Evolutionary conservation across 2,888 invertebrate genomes (phyloP).

Genomic region (Pseudococcus longispinus): DNA sequence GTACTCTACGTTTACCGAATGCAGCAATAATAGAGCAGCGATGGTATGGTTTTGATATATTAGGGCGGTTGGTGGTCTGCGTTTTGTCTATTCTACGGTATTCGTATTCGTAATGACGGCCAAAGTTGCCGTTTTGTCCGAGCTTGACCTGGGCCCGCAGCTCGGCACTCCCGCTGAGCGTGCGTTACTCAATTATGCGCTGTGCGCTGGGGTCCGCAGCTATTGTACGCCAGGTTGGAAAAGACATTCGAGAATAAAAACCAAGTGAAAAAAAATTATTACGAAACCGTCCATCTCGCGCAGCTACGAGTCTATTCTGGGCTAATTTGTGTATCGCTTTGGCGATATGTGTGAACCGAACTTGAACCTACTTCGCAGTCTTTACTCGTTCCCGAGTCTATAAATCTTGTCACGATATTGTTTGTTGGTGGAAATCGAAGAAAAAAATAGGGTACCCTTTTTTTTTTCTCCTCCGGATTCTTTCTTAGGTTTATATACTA

Average conservation of each 20-base stretch:
- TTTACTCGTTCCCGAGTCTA: background rate
- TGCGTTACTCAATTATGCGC: conserved; percentile 35
- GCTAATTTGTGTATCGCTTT: background rate
- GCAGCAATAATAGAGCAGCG: background rate
- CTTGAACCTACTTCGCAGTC: conserved; percentile 7
- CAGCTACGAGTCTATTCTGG: background rate
- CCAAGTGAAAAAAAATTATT: background rate
- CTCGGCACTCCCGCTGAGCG: conserved; percentile 11
- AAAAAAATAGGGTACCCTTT: background rate
- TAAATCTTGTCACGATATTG: background rate
- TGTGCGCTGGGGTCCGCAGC: background rate
- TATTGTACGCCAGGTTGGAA: background rate
- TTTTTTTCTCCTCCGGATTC: background rate
- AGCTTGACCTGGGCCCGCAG: conserved; percentile 32
- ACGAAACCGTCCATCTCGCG: background rate
- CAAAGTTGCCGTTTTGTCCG: conserved; percentile 4
- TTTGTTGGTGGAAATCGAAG: background rate
- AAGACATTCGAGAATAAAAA: background rate
- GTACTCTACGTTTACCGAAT: background rate
- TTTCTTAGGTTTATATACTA: background rate
- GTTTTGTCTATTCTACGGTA: conserved; percentile 11
- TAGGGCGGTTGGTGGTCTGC: conserved; percentile 33
- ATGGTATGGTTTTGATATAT: conserved; percentile 10
- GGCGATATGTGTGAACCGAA: conserved; percentile 32
- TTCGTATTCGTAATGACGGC: background rate